Base-by-base conservation (phyloP, 2,888 invertebrate genomes). In the Myathropa florea region DNA sequence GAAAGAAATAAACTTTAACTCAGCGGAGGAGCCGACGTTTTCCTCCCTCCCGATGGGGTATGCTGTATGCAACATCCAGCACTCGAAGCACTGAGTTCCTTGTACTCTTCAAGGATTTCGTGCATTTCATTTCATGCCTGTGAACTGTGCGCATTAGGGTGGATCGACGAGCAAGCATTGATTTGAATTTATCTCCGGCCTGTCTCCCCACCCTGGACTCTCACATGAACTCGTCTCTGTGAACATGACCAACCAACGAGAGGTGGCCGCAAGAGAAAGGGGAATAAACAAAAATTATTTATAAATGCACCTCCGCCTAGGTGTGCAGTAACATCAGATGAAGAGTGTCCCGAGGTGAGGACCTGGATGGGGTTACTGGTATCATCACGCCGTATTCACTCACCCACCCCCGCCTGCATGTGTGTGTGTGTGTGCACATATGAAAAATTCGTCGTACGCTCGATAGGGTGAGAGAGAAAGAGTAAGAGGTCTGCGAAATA, bases 281-380 rank as follows among this genome's bases (percentile, higher is more conserved):
- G 79, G 83, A 83, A 70, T 70, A 79, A 78, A 83, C 73, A 71
- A 80, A 87, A 87, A 83, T 76, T 83, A 83, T 87, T 87, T 83
- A 80, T 83, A 76, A 87, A 87, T 83, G 83, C 87, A 83, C 83
- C 83, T 59, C 75, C 76, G 55, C 64, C 67, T 63, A 46, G 70
- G 73, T 65, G 39, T 28, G 46, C 67, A 63, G 53, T 65, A 30
- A 24, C 61, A 53, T 7, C 3, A 30, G 24, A 3, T 60, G 24
- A 14, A 23, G 21, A n/a, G 4, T 24, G 9, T 59, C 23, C 33
- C 14, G 68, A 79, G 70, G 75, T 61, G 61, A 76, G 65, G 64
- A 65, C 59, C 73, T 73, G 59, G 64, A 63, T 76, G 61, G 36
- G 61, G 84, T 75, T 23, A 30, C 71, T n/a, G 24, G 65, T 73